Evolutionary conservation across 2,797 vertebrate species (phyloP).

Genomic region (Corythornis leucogaster): DNA sequence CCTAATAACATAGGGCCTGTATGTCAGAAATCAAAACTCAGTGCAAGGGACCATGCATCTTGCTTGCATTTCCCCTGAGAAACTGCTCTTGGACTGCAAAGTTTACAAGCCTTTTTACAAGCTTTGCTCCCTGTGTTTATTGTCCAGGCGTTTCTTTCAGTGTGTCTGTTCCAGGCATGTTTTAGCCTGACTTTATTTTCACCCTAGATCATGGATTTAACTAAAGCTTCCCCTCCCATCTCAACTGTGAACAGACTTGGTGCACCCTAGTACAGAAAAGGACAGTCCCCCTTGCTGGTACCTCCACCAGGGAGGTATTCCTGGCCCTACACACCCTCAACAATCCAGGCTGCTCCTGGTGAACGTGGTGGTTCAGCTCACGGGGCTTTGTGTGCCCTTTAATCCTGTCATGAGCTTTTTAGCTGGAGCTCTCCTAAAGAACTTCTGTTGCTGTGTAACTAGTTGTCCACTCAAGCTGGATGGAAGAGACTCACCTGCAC

Average conservation of each 20-base stretch:
- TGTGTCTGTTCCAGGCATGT: conserved; percentile 37
- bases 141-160: conserved; percentile 36
- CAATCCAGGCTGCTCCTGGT: not conserved
- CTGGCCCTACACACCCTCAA: not conserved
- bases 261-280: not conserved
- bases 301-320: not conserved
- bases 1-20: not conserved
- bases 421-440: not conserved
- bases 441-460: not conserved
- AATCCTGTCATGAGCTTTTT: not conserved
- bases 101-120: conserved; percentile 68
- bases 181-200: conserved; percentile 49
- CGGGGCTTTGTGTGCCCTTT: not conserved
- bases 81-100: conserved; percentile 49
- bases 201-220: not conserved
- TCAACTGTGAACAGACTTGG: conserved; percentile 22
- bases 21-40: not conserved
- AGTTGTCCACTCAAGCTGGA: not conserved
- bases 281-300: not conserved
- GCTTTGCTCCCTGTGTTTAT: conserved; percentile 44
- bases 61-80: conserved; percentile 47
- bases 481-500: not conserved
- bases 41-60: conserved; percentile 48
- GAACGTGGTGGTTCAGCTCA: not conserved
- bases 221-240: not conserved